Conservation (phyloP, 2,888 invertebrate species). For the Macrostomum cliftonense region DNA sequence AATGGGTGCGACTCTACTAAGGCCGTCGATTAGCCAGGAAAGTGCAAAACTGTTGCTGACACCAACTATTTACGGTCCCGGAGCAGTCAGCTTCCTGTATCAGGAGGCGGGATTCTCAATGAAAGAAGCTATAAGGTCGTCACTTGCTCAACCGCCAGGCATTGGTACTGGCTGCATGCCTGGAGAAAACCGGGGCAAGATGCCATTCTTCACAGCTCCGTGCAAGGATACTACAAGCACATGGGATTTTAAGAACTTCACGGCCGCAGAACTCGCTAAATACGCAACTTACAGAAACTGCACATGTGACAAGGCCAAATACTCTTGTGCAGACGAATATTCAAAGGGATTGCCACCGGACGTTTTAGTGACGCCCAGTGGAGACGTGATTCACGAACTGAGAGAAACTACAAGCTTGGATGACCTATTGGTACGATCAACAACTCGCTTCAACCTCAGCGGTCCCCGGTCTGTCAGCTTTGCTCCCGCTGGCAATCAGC, state of each 20-base stretch:
- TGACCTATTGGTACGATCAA: background rate
- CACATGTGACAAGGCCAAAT: constrained; percentile 17
- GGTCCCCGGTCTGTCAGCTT: constrained; percentile 18
- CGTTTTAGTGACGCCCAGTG: constrained; percentile 16
- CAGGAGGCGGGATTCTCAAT: constrained; percentile 13
- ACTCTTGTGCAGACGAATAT: background rate
- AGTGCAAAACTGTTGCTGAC: constrained; percentile 22
- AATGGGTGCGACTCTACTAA: constrained; percentile 29
- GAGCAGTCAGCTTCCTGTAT: constrained; percentile 24
- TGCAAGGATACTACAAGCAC: background rate
- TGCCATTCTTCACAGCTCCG: background rate
- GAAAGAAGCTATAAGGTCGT: too few species aligned
- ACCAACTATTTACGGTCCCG: constrained; percentile 31
- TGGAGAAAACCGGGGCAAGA: too few species aligned
- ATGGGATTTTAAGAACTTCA: constrained; percentile 3
- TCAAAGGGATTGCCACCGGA: constrained; percentile 14
- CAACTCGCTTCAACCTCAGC: background rate
- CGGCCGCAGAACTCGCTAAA: constrained; percentile 11
- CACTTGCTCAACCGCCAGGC: too few species aligned
- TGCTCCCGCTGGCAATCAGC: constrained; percentile 27
- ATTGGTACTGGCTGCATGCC: too few species aligned
- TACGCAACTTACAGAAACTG: constrained; percentile 20
- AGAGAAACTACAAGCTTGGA: constrained; percentile 1
- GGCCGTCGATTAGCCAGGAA: constrained; percentile 19
- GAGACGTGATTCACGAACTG: constrained; percentile 14